phyloP scores from a whole-genome alignment of 2,113 vertebrate genomes.

The Esox niger region DNA sequence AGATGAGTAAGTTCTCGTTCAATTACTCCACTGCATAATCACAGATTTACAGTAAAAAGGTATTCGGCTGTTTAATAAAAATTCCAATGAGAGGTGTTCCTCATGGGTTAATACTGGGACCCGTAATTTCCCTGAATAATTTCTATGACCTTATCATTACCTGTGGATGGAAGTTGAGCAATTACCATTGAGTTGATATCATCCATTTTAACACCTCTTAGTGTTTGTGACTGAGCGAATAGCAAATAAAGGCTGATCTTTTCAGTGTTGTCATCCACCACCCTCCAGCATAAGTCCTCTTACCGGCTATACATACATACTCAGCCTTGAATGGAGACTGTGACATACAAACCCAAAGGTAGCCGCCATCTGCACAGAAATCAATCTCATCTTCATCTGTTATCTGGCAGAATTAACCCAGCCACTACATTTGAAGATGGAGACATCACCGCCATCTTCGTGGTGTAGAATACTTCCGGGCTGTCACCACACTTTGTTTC shows the following conservation, averaged over 20 bases:
- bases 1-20: too few species aligned
- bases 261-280: constrained; percentile 41
- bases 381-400: not conserved
- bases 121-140: not conserved
- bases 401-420: not conserved
- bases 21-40: too few species aligned
- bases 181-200: not conserved
- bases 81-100: too few species aligned
- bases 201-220: not conserved
- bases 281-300: constrained; percentile 53
- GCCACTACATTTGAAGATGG: constrained; percentile 5
- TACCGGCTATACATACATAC: constrained; percentile 62
- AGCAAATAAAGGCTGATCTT: constrained; percentile 14
- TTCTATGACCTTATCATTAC: not conserved
- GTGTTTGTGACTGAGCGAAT: not conserved
- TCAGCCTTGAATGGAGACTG: constrained; percentile 15
- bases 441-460: not conserved
- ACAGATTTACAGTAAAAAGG: too few species aligned
- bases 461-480: not conserved
- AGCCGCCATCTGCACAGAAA: constrained; percentile 20
- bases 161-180: not conserved
- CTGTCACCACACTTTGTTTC: too few species aligned
- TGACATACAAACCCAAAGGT: constrained; percentile 71
- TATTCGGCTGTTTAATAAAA: too few species aligned
- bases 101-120: not conserved